Base-by-base conservation (phyloP, 2,797 vertebrate genomes). In the Chelonia mydas region DNA sequence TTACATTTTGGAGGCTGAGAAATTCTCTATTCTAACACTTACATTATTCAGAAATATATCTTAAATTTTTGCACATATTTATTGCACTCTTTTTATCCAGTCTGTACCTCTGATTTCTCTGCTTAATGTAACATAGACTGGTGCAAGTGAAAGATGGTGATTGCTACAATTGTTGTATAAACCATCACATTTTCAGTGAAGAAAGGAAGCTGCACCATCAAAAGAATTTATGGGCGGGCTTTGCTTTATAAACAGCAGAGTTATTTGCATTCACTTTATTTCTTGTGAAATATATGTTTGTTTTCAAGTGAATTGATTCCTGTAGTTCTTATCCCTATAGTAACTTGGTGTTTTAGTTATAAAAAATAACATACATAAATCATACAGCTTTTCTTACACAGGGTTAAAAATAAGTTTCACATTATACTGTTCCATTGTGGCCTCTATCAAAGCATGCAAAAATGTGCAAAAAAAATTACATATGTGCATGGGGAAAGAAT, bases 381-480 rank as follows among this genome's bases (percentile, higher is more conserved):
- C 28, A 59, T 33, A 49, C 17, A 83, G 2, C 17, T 95, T 93
- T 84, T 90, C 17, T 61, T 68, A 49, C 25, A 87, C 54, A 11
- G 87, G 65, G 57, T 83, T 47, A 28, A 94, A 90, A 90, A 50
- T 57, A 96, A 97, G 78, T 90, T 81, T 21, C 72, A 92, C 53
- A 91, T 95, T 96, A 94, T 94, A 84, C 55, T 94, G 84, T 88
- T 84, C 59, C 51, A 79, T 51, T 61, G 89, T 92, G 51, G 50
- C 94, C 45, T 61, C 49, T 87, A 81, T 90, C 83, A 83, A 77
- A 92, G n/a, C 72, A 83, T 93, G 79, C 84, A 92, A 86, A 10
- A 94, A 95, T 49, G 78, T 27, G 28, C 10, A n/a, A 95, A 23
- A 54, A 97, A 95, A 97, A 98, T 94, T 95, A 96, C 92, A 95